Evolutionary conservation across 1,140 invertebrate genomes (phyloP), one percentile per base, ranked within the genome.

Genomic region (Zophobas atratus): DNA sequence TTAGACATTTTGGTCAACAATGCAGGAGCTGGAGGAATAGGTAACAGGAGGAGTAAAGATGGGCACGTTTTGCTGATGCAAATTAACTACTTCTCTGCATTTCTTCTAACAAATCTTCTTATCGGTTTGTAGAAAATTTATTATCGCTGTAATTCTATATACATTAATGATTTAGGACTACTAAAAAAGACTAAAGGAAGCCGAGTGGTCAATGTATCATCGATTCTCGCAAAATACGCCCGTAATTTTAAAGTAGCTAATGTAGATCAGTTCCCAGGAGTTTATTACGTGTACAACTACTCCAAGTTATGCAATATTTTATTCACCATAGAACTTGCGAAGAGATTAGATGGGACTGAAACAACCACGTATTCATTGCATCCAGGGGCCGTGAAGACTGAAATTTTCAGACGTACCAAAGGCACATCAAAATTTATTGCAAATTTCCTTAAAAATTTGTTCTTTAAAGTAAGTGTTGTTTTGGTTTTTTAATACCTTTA

Each of bases 1-100:
- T 81, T 97, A 0, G 92, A 97, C 85, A 92, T 96, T 2, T 86
- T 97, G 1, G 91, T 97, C 49, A 95, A 96, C 84, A 97, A 97
- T 87, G 95, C 95, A 1, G 94, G 92, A 0, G 8, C 67, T 46
- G 91, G 89, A 53, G 76, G 78, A 6, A 32, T 83, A 1, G 57
- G 46, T 3, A 53, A 84, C n/a, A 79, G 81, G 6, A 20, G 41
- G 20, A 89, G 89, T 20, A 86, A 86, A 39, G 89, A 91, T 83
- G 88, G 88, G 3, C 81, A 90, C n/a, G 87, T 90, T 76, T 77
- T 85, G 6, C 82, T 85, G 5, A 89, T 89, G 85, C 88, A 88
- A 63, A 83, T 87, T 6, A 91, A 92, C 80, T 86, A 90, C 82
- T 87, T 90, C 80, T 88, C 89, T 6, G 89, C 88, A 46, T 90